A percentile compares a stretch with the other conserved stretches of the same genome.
phyloP scores from a whole-genome alignment of 2,113 vertebrate genomes.

The Rousettus leschenaultii region DNA sequence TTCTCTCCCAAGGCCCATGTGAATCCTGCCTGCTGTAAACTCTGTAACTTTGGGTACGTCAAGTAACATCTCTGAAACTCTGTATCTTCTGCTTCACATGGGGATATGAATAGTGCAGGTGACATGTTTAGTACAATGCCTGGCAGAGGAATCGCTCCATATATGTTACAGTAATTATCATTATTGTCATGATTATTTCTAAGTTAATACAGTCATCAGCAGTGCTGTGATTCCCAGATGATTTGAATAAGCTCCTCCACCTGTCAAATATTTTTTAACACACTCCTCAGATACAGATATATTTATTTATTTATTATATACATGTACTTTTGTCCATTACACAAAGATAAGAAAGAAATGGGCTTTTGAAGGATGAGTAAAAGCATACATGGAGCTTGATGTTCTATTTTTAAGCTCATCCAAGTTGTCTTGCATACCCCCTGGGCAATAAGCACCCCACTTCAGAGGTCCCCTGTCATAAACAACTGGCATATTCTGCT shows the following conservation, averaged over 20 bases:
- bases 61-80: not conserved
- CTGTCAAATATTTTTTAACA: not conserved
- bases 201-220: not conserved
- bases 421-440: not conserved
- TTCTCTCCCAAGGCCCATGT: too few species aligned
- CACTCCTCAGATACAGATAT: not conserved
- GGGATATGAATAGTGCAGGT: too few species aligned
- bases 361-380: not conserved
- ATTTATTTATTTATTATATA: not conserved
- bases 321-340: not conserved
- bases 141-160: not conserved
- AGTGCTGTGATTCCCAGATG: not conserved
- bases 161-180: not conserved
- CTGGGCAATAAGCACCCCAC: not conserved
- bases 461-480: not conserved
- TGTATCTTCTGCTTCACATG: too few species aligned
- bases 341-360: not conserved
- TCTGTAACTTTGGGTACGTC: too few species aligned
- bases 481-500: not conserved
- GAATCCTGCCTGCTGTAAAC: too few species aligned
- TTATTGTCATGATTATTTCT: not conserved
- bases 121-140: not conserved
- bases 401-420: not conserved
- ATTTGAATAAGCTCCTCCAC: not conserved
- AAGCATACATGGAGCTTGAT: not conserved